A percentile compares a stretch with the other conserved stretches of the same genome.
phyloP scores from a whole-genome alignment of 2,113 vertebrate genomes.

The Mesoclemmys tuberculata region DNA sequence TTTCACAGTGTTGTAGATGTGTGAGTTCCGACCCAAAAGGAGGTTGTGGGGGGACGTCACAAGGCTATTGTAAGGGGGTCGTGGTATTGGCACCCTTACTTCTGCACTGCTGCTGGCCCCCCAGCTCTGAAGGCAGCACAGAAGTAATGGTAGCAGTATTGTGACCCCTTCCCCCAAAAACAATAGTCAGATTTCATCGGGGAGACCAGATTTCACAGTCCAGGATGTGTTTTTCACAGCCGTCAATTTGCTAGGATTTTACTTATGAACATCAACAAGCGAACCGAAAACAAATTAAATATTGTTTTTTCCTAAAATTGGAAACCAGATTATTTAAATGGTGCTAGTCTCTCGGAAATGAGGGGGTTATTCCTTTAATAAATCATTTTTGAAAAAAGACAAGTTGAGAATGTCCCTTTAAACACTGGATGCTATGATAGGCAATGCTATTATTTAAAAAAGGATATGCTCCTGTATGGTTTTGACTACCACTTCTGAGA shows the following conservation, averaged over 20 bases:
- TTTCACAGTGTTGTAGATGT: background rate
- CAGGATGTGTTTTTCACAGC: background rate
- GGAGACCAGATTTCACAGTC: background rate
- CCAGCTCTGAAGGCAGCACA: background rate
- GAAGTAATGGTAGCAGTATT: background rate
- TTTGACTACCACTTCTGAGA: background rate
- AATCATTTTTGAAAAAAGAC: background rate
- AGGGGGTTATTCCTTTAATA: background rate
- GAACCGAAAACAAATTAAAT: constrained; percentile 22
- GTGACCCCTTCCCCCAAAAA: background rate
- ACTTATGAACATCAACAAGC: constrained; percentile 8
- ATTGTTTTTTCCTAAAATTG: background rate
- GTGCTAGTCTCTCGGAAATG: background rate
- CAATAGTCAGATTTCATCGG: background rate
- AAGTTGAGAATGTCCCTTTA: background rate
- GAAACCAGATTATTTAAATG: background rate
- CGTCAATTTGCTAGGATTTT: background rate
- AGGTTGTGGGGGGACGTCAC: background rate
- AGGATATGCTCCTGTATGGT: background rate
- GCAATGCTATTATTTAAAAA: background rate
- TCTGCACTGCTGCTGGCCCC: background rate
- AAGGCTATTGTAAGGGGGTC: background rate
- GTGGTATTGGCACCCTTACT: background rate
- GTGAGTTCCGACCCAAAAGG: background rate
- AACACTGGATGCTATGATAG: background rate